A percentile compares a stretch with the other conserved stretches of the same genome.
Evolutionary conservation across 2,888 invertebrate species (phyloP).

Genomic region (Neuroscelio doddi): DNA sequence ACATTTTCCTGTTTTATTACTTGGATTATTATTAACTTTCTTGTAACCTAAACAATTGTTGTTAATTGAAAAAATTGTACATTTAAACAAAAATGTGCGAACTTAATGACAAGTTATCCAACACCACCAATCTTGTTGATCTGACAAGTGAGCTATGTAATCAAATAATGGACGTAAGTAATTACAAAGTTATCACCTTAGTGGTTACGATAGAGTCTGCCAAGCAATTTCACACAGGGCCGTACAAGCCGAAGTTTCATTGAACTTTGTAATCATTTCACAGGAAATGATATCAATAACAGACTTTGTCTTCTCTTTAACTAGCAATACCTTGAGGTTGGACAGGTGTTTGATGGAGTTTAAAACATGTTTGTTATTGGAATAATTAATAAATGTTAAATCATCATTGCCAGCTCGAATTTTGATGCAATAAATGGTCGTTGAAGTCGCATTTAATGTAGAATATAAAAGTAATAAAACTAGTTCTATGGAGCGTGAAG

Average conservation of each 20-base stretch:
- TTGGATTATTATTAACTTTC: too few species aligned
- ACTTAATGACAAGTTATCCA: not conserved
- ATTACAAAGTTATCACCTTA: constrained; percentile 39
- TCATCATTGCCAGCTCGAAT: too few species aligned
- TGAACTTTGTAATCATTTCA: constrained; percentile 34
- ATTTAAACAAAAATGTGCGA: not conserved
- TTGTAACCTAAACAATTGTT: too few species aligned
- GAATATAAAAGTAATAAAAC: not conserved
- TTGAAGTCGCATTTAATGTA: too few species aligned
- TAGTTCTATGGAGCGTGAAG: not conserved
- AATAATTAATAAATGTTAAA: too few species aligned
- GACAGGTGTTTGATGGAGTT: not conserved
- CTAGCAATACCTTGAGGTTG: not conserved
- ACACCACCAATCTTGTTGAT: constrained; percentile 3
- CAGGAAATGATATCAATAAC: constrained; percentile 35
- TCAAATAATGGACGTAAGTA: constrained; percentile 40
- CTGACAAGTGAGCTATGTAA: constrained; percentile 22
- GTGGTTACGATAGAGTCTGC: constrained; percentile 25
- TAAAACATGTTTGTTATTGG: too few species aligned
- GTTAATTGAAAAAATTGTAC: not conserved
- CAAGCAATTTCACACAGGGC: constrained; percentile 36
- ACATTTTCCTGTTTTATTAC: too few species aligned
- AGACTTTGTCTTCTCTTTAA: constrained; percentile 11
- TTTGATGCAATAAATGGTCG: too few species aligned
- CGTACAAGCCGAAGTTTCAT: constrained; percentile 34